Conservation (phyloP, 2,113 vertebrate species). For the Nesoenas mayeri region DNA sequence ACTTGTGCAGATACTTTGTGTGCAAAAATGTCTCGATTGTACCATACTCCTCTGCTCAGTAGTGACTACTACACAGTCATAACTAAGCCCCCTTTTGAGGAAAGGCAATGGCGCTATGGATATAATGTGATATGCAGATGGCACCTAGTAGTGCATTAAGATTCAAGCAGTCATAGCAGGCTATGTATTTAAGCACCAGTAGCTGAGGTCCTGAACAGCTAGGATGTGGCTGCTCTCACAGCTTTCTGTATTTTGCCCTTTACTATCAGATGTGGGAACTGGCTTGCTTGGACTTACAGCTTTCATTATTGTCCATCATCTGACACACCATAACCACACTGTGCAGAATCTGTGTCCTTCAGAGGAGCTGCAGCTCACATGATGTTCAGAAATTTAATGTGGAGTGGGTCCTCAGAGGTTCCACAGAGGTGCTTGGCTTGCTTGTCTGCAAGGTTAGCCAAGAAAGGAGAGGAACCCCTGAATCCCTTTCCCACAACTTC, state of each 20-base stretch:
- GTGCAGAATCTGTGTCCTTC: background rate
- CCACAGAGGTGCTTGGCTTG: background rate
- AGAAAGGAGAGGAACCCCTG: background rate
- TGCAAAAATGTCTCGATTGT: background rate
- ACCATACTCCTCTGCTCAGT: background rate
- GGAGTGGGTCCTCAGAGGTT: background rate
- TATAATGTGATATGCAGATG: no score
- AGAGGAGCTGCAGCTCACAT: background rate
- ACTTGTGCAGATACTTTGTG: background rate
- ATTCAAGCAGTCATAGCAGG: background rate
- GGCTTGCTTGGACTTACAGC: background rate
- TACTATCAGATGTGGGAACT: background rate
- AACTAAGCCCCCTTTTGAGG: background rate
- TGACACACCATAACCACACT: accelerated
- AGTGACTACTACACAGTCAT: background rate
- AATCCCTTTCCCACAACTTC: background rate
- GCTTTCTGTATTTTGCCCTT: background rate
- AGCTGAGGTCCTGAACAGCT: background rate
- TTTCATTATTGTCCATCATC: no score
- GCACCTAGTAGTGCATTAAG: background rate
- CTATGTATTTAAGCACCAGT: background rate
- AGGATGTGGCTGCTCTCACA: background rate
- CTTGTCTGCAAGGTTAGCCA: background rate
- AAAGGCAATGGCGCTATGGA: background rate
- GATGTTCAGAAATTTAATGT: background rate